Evolutionary conservation across 2,113 vertebrate species (phyloP), one percentile per base, ranked within the genome.

Genomic region (Spheniscus mendiculus): DNA sequence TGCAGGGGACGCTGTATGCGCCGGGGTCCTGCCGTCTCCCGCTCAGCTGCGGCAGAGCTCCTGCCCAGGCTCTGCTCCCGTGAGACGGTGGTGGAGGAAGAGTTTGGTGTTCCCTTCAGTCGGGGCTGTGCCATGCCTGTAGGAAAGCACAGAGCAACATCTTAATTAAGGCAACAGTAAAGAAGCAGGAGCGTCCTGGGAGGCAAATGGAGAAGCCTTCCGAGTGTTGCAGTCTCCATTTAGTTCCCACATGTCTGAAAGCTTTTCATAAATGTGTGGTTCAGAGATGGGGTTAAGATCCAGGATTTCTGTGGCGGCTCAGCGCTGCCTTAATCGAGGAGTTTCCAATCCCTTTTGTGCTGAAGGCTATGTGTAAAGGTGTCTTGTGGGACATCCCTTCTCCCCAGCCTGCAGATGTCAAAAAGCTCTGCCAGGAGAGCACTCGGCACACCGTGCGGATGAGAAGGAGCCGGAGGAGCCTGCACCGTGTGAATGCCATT

Each of bases 331-430:
- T 78, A 36, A 21, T 76, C 47, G 2, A 90, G 74, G 44, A 66
- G 25, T 92, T 96, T 86, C 86, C 83, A 86, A 92, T 93, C 67
- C 25, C 27, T 69, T 82, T 61, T 77, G 79, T 93, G 95, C 91
- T 81, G 67, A 90, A 70, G 93, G 91, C 86, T 86, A 32, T 0
- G 0, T 44, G 83, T 58, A 90, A 81, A 66, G 58, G 34, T 84
- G 58, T 93, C 76, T 70, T 76, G 45, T 73, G 67, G 91, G 79
- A 53, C 71, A 45, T 42, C 79, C 74, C 47, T 74, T 52, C 50
- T 78, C 53, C 61, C 53, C 74, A 69, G 58, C 74, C 88, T 79
- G 85, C 49, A 67, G 88, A 80, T 58, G 87, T 89, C 67, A 45
- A 25, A 52, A 62, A 55, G 20, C 50, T 77, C 36, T 87, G 59